phyloP scores from a whole-genome alignment of 2,113 vertebrate species.

The Periophthalmodon schlosseri region DNA sequence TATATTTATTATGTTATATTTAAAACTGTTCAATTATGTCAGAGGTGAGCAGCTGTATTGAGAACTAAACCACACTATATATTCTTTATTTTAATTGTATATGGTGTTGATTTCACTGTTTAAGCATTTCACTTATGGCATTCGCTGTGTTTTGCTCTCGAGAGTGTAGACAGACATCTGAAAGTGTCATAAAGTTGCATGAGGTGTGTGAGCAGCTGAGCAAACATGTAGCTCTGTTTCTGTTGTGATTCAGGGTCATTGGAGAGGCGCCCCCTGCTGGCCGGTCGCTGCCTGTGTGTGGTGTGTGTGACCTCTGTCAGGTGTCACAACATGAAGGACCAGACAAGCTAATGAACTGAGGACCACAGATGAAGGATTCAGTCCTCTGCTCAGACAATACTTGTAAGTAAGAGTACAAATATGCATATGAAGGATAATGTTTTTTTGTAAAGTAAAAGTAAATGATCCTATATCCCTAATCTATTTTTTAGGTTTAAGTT shows the following conservation, averaged over 20 bases:
- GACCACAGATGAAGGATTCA: slow-evolving; percentile 3
- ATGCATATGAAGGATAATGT: not conserved
- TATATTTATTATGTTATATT: not conserved
- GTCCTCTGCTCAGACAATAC: not conserved
- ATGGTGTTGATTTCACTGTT: not conserved
- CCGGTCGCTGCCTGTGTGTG: slow-evolving; percentile 23
- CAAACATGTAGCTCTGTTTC: slow-evolving; percentile 53
- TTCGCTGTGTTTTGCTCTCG: not conserved
- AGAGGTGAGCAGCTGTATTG: too few relatives aligned
- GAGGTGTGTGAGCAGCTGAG: slow-evolving; percentile 62
- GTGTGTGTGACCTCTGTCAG: slow-evolving; percentile 33
- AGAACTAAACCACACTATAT: too few relatives aligned
- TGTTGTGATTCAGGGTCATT: slow-evolving; percentile 45
- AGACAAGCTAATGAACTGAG: not conserved
- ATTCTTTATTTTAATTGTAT: not conserved
- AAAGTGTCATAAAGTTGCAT: slow-evolving; percentile 5
- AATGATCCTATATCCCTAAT: too few relatives aligned
- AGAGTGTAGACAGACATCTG: slow-evolving; percentile 11
- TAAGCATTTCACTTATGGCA: not conserved
- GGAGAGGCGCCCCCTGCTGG: slow-evolving; percentile 61
- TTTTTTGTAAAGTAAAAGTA: not conserved
- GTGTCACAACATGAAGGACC: slow-evolving; percentile 49
- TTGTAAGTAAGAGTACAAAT: not conserved
- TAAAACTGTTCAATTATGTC: not conserved
- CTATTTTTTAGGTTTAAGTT: too few relatives aligned